Evolutionary conservation across 2,113 vertebrate genomes (phyloP).

Genomic region (Argyrosomus japonicus): DNA sequence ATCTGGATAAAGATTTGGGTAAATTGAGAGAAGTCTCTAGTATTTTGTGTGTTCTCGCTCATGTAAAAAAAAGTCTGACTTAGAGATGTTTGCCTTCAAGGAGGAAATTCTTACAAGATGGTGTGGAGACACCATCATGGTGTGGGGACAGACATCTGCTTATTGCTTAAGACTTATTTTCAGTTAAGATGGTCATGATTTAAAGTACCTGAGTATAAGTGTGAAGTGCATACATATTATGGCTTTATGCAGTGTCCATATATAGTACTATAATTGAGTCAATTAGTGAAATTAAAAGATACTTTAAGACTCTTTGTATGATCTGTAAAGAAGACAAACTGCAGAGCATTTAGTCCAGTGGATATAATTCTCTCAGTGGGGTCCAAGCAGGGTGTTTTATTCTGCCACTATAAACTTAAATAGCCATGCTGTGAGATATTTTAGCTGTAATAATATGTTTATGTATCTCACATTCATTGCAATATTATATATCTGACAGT

Average conservation of each 20-base stretch:
- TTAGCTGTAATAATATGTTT: too few species aligned
- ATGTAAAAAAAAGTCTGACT: neutral
- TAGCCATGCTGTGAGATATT: neutral
- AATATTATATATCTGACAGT: neutral
- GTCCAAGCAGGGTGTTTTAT: neutral
- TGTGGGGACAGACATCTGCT: neutral
- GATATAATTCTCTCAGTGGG: too few species aligned
- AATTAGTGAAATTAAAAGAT: neutral
- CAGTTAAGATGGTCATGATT: neutral
- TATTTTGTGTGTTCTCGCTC: too few species aligned
- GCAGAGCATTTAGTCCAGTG: neutral
- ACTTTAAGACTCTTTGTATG: neutral
- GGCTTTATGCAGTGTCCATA: neutral
- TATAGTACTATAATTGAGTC: neutral
- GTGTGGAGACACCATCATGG: too few species aligned
- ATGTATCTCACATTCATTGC: neutral
- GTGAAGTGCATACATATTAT: neutral
- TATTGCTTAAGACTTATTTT: too few species aligned
- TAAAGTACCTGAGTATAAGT: neutral
- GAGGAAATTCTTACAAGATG: too few species aligned
- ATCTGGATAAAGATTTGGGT: too few species aligned
- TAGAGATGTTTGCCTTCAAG: neutral
- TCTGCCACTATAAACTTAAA: neutral
- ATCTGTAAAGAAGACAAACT: neutral
- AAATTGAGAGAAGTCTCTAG: too few species aligned